A percentile compares a stretch with the other conserved stretches of the same genome.
Evolutionary conservation across 2,113 vertebrate genomes (phyloP).

Genomic region (Mustelus asterias): DNA sequence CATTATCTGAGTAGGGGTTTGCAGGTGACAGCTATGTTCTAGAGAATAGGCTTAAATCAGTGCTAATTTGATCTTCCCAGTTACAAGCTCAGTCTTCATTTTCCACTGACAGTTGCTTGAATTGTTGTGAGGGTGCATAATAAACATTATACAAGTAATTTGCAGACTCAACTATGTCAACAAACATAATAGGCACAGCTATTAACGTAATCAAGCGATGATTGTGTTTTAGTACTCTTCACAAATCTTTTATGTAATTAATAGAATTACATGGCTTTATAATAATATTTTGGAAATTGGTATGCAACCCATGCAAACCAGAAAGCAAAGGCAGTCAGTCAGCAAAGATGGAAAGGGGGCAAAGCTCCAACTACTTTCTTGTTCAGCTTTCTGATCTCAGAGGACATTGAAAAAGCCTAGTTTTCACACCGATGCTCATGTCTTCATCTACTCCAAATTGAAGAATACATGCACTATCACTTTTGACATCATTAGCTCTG

Average conservation of each 20-base stretch:
- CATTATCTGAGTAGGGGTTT: constrained; percentile 17
- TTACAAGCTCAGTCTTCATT: constrained; percentile 19
- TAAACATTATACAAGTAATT: constrained; percentile 37
- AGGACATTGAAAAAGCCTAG: background rate
- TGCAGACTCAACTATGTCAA: constrained; percentile 34
- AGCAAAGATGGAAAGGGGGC: constrained; percentile 1
- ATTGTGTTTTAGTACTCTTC: constrained; percentile 34
- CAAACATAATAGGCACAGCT: constrained; percentile 36
- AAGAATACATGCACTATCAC: background rate
- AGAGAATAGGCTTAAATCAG: constrained; percentile 32
- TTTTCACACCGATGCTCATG: background rate
- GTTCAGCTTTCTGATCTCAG: constrained; percentile 6
- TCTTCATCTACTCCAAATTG: constrained; percentile 9
- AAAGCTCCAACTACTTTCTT: background rate
- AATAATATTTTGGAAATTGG: constrained; percentile 3
- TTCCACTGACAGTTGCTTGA: constrained; percentile 27
- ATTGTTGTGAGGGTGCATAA: constrained; percentile 29
- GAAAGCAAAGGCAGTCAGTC: background rate
- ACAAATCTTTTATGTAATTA: constrained; percentile 36
- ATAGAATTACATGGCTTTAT: constrained; percentile 31
- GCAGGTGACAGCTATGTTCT: constrained; percentile 35
- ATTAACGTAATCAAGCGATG: constrained; percentile 34
- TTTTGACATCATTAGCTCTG: constrained; percentile 6
- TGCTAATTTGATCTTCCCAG: constrained; percentile 27
- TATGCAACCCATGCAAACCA: background rate